These are phyloP conservation scores for Orycteropus afer DNA, from an alignment of 2,113 vertebrate genomes.

Conservation along the genomic window DNA sequence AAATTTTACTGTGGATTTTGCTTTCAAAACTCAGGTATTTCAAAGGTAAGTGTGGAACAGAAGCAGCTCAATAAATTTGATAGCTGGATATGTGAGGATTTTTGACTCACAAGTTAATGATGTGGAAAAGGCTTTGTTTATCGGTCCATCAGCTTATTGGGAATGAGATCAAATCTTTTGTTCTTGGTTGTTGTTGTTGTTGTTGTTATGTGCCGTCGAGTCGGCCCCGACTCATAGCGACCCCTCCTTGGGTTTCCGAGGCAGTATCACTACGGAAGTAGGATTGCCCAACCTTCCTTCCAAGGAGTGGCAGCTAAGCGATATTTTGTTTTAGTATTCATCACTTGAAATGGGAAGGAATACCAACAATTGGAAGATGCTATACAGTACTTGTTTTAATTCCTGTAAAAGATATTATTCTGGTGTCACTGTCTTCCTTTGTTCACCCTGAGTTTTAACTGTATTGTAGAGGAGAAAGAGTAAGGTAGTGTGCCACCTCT, in stretches of 20 bases:
- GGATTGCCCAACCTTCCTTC: too few relatives aligned
- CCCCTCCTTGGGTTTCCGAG: too few relatives aligned
- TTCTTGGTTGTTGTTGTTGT: too few relatives aligned
- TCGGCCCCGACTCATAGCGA: too few relatives aligned
- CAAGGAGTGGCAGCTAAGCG: too few relatives aligned
- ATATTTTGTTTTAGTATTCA: slow-evolving; percentile 33
- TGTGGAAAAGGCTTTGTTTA: slow-evolving; percentile 52
- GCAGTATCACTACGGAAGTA: too few relatives aligned
- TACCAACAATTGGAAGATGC: slow-evolving; percentile 20
- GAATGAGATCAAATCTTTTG: slow-evolving; percentile 9
- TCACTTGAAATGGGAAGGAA: slow-evolving; percentile 45
- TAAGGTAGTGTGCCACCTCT: neutral
- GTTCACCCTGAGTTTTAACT: neutral
- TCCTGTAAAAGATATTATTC: neutral
- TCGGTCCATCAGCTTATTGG: neutral
- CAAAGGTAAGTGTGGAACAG: neutral
- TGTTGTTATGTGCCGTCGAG: too few relatives aligned
- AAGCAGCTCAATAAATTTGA: slow-evolving; percentile 21
- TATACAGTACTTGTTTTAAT: neutral
- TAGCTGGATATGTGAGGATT: neutral
- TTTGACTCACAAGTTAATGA: slow-evolving; percentile 38
- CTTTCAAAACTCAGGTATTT: slow-evolving; percentile 30
- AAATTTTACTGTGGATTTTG: slow-evolving; percentile 33
- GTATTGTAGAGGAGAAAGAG: neutral
- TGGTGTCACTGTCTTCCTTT: neutral